Conservation (phyloP, 2,113 vertebrate genomes). For the Corythaeola cristata region DNA sequence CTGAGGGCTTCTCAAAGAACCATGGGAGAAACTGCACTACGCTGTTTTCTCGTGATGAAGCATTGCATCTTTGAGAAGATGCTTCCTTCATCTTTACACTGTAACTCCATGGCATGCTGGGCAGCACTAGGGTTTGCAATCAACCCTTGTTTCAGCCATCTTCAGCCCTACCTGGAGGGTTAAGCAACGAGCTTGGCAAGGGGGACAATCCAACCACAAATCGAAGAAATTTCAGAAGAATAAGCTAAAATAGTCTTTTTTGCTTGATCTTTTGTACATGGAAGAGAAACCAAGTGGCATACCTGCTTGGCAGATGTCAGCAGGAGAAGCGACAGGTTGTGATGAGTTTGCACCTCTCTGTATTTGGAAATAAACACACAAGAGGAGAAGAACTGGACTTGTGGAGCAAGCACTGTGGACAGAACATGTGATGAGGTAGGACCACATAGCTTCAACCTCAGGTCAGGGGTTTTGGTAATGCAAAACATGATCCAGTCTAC, state of each 20-base stretch:
- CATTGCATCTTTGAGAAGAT: neutral
- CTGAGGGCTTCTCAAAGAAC: neutral
- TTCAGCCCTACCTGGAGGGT: neutral
- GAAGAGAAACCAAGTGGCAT: neutral
- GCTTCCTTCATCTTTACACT: neutral
- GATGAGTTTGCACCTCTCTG: neutral
- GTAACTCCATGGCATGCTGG: neutral
- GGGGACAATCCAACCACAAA: neutral
- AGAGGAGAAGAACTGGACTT: neutral
- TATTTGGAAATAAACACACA: neutral
- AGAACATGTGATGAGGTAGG: neutral
- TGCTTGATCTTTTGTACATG: neutral
- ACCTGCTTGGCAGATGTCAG: neutral
- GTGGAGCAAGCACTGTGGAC: neutral
- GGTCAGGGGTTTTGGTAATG: neutral
- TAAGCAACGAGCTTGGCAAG: neutral
- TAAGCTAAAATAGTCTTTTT: neutral
- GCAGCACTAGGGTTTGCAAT: neutral
- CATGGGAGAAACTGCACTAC: neutral
- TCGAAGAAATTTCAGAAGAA: neutral
- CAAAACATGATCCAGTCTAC: neutral
- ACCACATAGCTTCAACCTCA: neutral
- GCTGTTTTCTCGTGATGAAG: neutral
- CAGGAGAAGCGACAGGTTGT: neutral
- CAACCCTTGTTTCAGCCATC: neutral